A percentile compares a stretch with the other conserved stretches of the same genome.
These are phyloP conservation scores for Apus apus DNA, from an alignment of 2,113 vertebrate genomes.

Conservation along the genomic window DNA sequence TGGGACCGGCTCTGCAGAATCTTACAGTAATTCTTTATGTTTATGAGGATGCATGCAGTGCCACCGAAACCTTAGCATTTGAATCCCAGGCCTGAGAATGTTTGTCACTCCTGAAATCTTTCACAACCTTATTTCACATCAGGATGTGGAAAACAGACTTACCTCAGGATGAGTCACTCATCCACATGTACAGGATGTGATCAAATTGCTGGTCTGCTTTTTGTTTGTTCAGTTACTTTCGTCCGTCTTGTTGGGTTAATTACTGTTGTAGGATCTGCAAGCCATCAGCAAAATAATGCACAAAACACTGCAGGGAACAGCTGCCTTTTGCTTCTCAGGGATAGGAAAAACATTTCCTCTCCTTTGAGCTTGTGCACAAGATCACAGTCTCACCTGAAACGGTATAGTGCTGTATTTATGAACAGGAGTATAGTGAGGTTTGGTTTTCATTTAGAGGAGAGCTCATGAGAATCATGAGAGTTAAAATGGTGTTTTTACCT, in stretches of 20 bases:
- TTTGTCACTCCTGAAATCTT: neutral
- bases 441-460: neutral
- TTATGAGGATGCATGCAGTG: neutral
- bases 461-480: neutral
- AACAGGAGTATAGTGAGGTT: neutral
- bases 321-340: neutral
- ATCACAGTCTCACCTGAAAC: neutral
- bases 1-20: neutral
- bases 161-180: neutral
- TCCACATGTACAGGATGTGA: neutral
- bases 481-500: neutral
- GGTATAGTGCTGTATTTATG: neutral
- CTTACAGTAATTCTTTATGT: neutral
- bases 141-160: neutral
- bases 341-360: neutral
- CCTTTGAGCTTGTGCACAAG: neutral
- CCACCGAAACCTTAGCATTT: neutral
- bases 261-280: neutral
- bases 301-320: neutral
- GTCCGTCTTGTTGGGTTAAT: neutral
- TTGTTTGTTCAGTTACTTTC: neutral
- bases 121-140: neutral
- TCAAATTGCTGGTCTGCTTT: neutral
- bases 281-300: neutral
- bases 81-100: neutral